A percentile compares a stretch with the other conserved stretches of the same genome.
phyloP scores from a whole-genome alignment of 1,140 invertebrate genomes.

The Musca vetustissima region DNA sequence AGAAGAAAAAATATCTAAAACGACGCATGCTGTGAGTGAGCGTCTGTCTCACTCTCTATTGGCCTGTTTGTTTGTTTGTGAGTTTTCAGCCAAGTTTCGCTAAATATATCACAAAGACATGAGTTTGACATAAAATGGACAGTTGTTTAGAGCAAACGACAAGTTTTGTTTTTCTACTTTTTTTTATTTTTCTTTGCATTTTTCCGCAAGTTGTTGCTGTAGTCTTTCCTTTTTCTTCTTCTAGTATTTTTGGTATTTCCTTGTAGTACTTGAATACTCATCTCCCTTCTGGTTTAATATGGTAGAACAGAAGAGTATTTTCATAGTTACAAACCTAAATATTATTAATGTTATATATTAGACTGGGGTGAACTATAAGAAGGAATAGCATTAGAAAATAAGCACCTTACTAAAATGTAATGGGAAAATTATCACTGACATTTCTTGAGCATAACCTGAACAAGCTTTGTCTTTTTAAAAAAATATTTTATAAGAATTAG shows the following conservation, averaged over 20 bases:
- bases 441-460: too few relatives aligned
- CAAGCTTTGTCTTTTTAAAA: too few relatives aligned
- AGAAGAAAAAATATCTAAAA: background rate
- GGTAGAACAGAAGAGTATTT: too few relatives aligned
- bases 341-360: too few relatives aligned
- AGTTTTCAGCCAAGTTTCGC: background rate
- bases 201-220: background rate
- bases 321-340: too few relatives aligned
- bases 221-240: background rate
- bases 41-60: background rate
- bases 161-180: slow-evolving; percentile 5
- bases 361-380: too few relatives aligned
- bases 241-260: slow-evolving; percentile 3
- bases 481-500: too few relatives aligned
- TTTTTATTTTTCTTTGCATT: background rate
- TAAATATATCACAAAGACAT: slow-evolving; percentile 17
- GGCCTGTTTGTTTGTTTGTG: background rate
- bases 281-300: too few relatives aligned
- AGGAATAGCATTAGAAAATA: too few relatives aligned
- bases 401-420: too few relatives aligned
- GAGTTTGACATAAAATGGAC: slow-evolving; percentile 25
- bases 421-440: too few relatives aligned
- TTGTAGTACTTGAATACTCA: slow-evolving; percentile 4
- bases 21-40: slow-evolving; percentile 15
- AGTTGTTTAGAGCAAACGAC: slow-evolving; percentile 22